A percentile compares a stretch with the other conserved stretches of the same genome.
Evolutionary conservation across 2,797 vertebrate species (phyloP).

Genomic region (Bradypus variegatus): DNA sequence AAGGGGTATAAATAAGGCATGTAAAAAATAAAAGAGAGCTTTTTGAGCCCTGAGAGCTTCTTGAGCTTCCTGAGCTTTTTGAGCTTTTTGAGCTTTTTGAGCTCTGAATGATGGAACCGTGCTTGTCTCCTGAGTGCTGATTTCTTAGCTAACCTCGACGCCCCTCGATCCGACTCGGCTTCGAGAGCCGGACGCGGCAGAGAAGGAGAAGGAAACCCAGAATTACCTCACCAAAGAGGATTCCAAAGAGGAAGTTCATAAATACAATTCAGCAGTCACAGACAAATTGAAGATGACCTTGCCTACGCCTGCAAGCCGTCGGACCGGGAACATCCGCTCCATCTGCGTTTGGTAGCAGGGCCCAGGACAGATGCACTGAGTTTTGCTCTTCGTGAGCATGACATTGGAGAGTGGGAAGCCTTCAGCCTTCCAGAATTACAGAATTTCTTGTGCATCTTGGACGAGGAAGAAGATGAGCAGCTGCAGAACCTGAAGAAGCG

Average conservation of each 20-base stretch:
- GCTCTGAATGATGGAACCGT: no score
- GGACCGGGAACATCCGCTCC: constrained; percentile 89
- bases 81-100: no score
- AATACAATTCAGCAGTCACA: constrained; percentile 87
- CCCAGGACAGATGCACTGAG: constrained; percentile 85
- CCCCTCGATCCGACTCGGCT: no score
- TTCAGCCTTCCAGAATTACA: constrained; percentile 93
- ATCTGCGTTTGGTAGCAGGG: constrained; percentile 90
- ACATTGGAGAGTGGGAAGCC: constrained; percentile 99
- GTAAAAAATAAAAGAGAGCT: no score
- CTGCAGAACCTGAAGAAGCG: constrained; percentile 78
- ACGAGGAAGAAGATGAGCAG: constrained; percentile 94
- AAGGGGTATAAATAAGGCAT: no score
- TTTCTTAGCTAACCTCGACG: no score
- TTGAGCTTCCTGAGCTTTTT: no score
- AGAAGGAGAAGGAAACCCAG: constrained; percentile 86
- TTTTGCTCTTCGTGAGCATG: constrained; percentile 94
- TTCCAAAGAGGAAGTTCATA: constrained; percentile 86
- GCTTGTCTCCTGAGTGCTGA: no score
- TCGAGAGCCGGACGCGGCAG: no score
- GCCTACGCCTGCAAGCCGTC: constrained; percentile 93
- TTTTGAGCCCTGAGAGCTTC: no score
- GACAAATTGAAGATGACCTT: constrained; percentile 96
- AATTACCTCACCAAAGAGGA: constrained; percentile 90
- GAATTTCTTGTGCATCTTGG: constrained; percentile 94